These are phyloP conservation scores for Eupithecia subumbrata DNA, from an alignment of 2,888 invertebrate genomes.

Conservation along the genomic window DNA sequence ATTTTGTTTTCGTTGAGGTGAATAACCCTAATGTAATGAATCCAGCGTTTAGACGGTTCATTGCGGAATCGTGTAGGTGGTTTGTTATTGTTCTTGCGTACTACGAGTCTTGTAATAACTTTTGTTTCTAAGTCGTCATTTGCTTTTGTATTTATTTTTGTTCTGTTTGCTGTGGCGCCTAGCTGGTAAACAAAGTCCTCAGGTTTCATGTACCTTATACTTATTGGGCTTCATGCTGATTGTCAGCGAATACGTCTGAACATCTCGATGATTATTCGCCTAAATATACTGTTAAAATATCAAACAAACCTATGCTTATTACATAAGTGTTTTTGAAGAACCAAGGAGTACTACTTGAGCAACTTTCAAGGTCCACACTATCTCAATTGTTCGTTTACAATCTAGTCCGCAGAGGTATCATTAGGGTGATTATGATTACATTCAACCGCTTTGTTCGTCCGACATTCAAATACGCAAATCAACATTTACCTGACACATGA, in stretches of 20 bases:
- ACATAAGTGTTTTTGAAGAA: conserved; percentile 25
- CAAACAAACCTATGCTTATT: conserved; percentile 9
- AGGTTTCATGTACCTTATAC: background rate
- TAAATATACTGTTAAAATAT: too few species aligned
- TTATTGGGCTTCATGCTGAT: background rate
- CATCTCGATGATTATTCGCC: too few species aligned
- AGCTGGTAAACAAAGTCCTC: background rate
- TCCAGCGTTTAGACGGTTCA: conserved; percentile 38
- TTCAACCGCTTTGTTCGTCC: conserved; percentile 63
- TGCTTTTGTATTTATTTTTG: conserved; percentile 2
- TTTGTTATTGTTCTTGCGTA: conserved; percentile 43
- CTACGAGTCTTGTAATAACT: conserved; percentile 33
- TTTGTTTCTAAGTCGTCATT: conserved; percentile 22
- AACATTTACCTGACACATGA: conserved; percentile 36
- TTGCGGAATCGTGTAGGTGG: conserved; percentile 44
- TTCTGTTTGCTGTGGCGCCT: background rate
- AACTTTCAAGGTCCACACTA: conserved; percentile 56
- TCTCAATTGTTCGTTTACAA: conserved; percentile 58
- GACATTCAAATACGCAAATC: conserved; percentile 51
- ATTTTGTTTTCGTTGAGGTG: conserved; percentile 77
- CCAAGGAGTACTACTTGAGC: conserved; percentile 40
- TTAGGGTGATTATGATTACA: conserved; percentile 55
- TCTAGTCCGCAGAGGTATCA: conserved; percentile 55
- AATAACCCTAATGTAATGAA: conserved; percentile 61
- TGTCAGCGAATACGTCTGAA: background rate